phyloP scores from a whole-genome alignment of 2,113 vertebrate genomes.

The Lamprologus ornatipinnis region DNA sequence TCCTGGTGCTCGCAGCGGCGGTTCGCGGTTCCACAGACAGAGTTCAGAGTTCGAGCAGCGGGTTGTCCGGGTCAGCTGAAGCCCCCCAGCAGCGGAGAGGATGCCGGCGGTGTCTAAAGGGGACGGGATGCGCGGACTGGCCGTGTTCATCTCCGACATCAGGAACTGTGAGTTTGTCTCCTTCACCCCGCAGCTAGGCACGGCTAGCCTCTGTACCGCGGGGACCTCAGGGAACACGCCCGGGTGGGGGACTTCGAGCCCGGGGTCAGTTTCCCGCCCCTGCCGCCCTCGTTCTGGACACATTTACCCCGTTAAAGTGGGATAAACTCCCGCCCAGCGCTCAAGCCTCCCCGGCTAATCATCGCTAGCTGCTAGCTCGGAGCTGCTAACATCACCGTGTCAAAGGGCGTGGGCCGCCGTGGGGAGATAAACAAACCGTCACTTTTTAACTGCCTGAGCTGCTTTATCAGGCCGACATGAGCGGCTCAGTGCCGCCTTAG shows the following conservation, averaged over 20 bases:
- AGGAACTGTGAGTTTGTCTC: constrained; percentile 81
- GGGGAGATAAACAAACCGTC: not conserved
- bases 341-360: not conserved
- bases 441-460: not conserved
- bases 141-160: constrained; percentile 92
- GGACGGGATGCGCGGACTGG: constrained; percentile 92
- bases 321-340: not conserved
- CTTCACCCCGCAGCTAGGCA: not conserved
- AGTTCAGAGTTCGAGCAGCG: not conserved
- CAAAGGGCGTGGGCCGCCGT: constrained; percentile 47
- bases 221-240: not conserved
- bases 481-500: not conserved
- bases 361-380: constrained; percentile 35
- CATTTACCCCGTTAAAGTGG: not conserved
- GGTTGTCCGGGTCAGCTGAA: not conserved
- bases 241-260: not conserved
- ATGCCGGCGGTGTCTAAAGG: constrained; percentile 95
- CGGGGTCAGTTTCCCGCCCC: not conserved
- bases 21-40: not conserved
- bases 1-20: not conserved
- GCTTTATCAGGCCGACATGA: not conserved
- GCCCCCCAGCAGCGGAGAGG: not conserved
- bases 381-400: constrained; percentile 9
- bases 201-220: not conserved
- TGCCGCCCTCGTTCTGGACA: not conserved